These are phyloP conservation scores for Hormiphora californensis DNA, from an alignment of 37 sponge, comb jelly and placozoan genomes.

Conservation along the genomic window DNA sequence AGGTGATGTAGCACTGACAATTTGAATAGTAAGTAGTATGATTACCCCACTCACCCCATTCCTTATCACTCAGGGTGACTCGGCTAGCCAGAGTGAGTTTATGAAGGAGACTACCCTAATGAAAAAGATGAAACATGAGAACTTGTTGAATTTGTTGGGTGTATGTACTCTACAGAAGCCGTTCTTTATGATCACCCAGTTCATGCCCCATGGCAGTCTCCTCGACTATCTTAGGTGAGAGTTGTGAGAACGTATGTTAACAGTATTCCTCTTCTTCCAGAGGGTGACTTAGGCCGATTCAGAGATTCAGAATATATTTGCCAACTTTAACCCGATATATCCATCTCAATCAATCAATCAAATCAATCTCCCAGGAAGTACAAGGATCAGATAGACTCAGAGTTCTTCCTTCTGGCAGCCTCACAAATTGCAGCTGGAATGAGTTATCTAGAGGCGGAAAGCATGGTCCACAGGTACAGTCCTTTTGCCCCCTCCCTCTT, in stretches of 20 bases:
- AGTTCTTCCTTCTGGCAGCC: slow-evolving; percentile 48
- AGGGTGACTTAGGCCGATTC: too few relatives aligned
- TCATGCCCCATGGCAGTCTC: slow-evolving; percentile 90
- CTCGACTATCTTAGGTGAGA: slow-evolving; percentile 82
- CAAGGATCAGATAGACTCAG: slow-evolving; percentile 6
- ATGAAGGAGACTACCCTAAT: slow-evolving; percentile 92
- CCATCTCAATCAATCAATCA: too few relatives aligned
- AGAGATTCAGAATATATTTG: too few relatives aligned
- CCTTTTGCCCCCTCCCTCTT: too few relatives aligned
- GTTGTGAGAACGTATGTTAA: slow-evolving; percentile 67
- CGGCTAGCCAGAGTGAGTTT: slow-evolving; percentile 65
- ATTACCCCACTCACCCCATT: too few relatives aligned
- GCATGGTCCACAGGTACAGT: slow-evolving; percentile 91
- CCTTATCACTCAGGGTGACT: slow-evolving; percentile 8
- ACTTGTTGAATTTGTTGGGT: slow-evolving; percentile 88
- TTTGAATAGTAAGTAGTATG: too few relatives aligned
- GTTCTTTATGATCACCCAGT: slow-evolving; percentile 95
- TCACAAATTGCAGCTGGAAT: slow-evolving; percentile 75
- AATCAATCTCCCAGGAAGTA: slow-evolving; percentile 13
- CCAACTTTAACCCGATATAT: too few relatives aligned
- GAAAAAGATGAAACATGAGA: slow-evolving; percentile 85
- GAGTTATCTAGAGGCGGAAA: slow-evolving; percentile 83
- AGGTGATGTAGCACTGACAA: too few relatives aligned
- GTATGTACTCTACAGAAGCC: slow-evolving; percentile 90
- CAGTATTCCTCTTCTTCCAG: slow-evolving; percentile 76